A percentile compares a stretch with the other conserved stretches of the same genome.
Evolutionary conservation across 2,888 invertebrate species (phyloP).

Genomic region (Leucophenga montana): DNA sequence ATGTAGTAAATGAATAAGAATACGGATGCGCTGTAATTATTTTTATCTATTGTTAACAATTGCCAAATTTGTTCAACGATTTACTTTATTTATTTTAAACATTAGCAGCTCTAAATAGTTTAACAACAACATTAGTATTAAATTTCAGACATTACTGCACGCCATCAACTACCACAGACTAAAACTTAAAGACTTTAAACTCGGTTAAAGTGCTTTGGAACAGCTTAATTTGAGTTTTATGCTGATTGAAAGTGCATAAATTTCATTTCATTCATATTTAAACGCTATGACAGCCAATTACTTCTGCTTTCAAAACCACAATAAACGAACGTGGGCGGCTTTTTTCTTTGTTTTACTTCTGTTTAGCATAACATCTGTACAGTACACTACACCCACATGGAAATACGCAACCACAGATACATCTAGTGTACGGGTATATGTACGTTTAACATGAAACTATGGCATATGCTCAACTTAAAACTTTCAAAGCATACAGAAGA

Average conservation of each 20-base stretch:
- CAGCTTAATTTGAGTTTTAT: conserved; percentile 53
- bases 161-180: too few relatives aligned
- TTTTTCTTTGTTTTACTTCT: not conserved
- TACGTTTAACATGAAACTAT: not conserved
- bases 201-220: conserved; percentile 12
- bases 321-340: conserved; percentile 2
- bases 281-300: not conserved
- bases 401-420: not conserved
- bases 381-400: not conserved
- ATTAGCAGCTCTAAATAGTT: too few relatives aligned
- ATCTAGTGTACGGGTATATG: too few relatives aligned
- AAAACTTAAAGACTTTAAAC: not conserved
- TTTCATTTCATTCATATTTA: conserved; percentile 55
- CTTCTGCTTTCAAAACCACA: conserved; percentile 44
- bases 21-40: too few relatives aligned
- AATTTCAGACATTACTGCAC: too few relatives aligned
- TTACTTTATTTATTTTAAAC: too few relatives aligned
- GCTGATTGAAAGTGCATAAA: conserved; percentile 47
- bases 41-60: too few relatives aligned
- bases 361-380: not conserved
- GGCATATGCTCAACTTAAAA: conserved; percentile 3
- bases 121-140: too few relatives aligned
- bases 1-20: too few relatives aligned
- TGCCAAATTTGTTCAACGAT: too few relatives aligned
- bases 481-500: not conserved